Conservation (phyloP, 1,140 invertebrate genomes). For the Lerema accius region DNA sequence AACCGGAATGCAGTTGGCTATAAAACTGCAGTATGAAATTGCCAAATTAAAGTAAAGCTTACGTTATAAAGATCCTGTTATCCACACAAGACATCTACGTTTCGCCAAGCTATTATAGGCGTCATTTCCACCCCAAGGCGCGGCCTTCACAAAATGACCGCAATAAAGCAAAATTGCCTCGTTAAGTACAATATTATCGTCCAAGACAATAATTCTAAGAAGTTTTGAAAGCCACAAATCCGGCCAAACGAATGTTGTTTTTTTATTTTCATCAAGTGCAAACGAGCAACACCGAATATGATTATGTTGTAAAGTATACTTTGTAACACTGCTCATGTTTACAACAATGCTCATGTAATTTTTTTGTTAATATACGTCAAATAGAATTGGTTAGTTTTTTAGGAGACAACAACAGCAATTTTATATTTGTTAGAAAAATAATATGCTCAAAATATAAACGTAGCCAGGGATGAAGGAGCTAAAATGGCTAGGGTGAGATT, state of each 20-base stretch:
- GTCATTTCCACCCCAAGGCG: conserved; percentile 17
- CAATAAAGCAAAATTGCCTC: conserved; percentile 42
- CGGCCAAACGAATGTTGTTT: not conserved
- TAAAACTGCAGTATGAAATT: not conserved
- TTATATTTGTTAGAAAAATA: too few species aligned
- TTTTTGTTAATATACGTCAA: too few species aligned
- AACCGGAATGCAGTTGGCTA: too few species aligned
- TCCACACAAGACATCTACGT: conserved; percentile 24
- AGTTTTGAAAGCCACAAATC: conserved; percentile 12
- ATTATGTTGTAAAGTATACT: not conserved
- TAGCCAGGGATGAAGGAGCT: not conserved
- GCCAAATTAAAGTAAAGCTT: not conserved
- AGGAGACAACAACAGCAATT: too few species aligned
- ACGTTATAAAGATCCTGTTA: conserved; percentile 16
- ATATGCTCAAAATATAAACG: too few species aligned
- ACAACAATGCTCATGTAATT: too few species aligned
- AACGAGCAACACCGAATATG: not conserved
- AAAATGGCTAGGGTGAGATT: conserved; percentile 5
- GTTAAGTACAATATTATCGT: conserved; percentile 44
- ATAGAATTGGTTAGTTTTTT: too few species aligned
- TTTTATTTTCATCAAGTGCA: not conserved
- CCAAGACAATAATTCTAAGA: conserved; percentile 26
- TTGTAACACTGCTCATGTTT: too few species aligned
- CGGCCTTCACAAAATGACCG: conserved; percentile 35
- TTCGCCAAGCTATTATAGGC: conserved; percentile 27